Conservation (phyloP, 2,797 vertebrate genomes). For the Oceanodroma leucorhoa region DNA sequence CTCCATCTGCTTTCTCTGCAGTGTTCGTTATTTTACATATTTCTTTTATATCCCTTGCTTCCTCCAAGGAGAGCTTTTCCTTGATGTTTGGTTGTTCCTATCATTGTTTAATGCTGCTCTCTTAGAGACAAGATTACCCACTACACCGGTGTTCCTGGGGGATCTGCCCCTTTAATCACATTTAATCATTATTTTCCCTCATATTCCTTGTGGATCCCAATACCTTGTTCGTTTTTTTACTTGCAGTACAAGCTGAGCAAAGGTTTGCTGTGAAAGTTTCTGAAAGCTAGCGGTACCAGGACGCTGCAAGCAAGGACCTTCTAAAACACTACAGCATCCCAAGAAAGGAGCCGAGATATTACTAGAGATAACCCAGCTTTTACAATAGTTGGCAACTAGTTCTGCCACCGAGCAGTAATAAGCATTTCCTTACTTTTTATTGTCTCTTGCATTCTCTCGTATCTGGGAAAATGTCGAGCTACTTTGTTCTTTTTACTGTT, state of each 20-base stretch:
- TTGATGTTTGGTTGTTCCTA: not conserved
- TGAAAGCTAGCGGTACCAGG: not conserved
- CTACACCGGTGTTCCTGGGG: not conserved
- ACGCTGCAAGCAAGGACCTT: not conserved
- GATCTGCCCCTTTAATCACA: not conserved
- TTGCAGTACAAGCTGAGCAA: not conserved
- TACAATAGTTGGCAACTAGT: not conserved
- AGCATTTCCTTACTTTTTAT: not conserved
- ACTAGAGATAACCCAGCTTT: not conserved
- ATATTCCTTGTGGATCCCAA: not conserved
- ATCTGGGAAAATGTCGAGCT: not conserved
- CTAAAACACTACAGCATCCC: not conserved
- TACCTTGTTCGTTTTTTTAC: not conserved
- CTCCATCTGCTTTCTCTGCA: not conserved
- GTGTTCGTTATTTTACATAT: not conserved
- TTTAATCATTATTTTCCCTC: not conserved
- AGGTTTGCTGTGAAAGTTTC: not conserved
- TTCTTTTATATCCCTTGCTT: not conserved
- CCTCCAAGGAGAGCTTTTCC: not conserved
- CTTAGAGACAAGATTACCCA: not conserved
- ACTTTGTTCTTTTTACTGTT: not conserved
- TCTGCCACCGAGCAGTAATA: not conserved
- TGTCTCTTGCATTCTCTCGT: not conserved
- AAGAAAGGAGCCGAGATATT: not conserved
- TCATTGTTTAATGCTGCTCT: slow-evolving; percentile 21